Evolutionary conservation across 2,113 vertebrate species (phyloP), one percentile per base, ranked within the genome.

Genomic region (Malurus melanocephalus): DNA sequence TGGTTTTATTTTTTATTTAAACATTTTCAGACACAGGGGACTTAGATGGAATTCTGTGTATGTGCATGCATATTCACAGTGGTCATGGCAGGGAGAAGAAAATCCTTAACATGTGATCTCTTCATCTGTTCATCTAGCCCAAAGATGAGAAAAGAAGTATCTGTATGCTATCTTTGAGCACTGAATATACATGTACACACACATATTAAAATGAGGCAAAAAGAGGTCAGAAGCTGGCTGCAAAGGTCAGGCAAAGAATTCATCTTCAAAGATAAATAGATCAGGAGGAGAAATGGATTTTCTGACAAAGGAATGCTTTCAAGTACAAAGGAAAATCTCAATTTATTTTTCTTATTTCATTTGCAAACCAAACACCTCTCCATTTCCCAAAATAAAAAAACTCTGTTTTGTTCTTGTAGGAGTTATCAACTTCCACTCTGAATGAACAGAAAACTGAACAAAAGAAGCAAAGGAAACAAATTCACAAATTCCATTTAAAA

Each of bases 181-280:
- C 11, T 95, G 88, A 93, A 94, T 95, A 94, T 92, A 92, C 80
- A 92, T 94, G 78, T 59, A 81, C 93, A 95, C 92, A 94, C 68
- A 75, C 26, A 18, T 46, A 84, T 79, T 94, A 65, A 90, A 93
- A 81, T 79, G n/a, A 84, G 46, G 26, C 23, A 65, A 84, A 60
- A 83, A 81, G 59, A 84, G 87, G 66, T 92, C 84, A 93, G 61
- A 90, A 85, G 75, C 49, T 68, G 77, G 49, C 42, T 87, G 66
- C 49, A 90, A 94, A 84, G 77, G 78, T 88, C 77, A 88, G 43
- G 38, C 24, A 87, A 81, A 84, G 71, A 90, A 88, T 64, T 90
- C n/a, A 52, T 90, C 61, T 72, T 65, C 87, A 93, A 84, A 92
- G 49, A 84, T 38, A 88, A 78, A 68, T 33, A 84, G 66, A 84